phyloP scores from a whole-genome alignment of 1,140 invertebrate species.

The Saccostrea cuccullata region DNA sequence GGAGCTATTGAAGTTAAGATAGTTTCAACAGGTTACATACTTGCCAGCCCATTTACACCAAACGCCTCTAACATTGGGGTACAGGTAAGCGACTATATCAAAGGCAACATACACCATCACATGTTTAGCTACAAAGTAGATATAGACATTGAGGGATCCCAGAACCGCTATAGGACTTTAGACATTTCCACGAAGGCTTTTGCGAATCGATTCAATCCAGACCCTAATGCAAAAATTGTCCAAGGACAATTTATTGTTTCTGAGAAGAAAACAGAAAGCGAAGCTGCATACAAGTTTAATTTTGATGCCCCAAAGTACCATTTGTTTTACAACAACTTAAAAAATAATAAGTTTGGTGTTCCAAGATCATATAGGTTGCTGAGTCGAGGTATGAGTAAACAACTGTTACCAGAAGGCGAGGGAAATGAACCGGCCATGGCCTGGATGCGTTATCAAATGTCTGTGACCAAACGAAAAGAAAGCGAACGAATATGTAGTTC shows the following conservation, averaged over 20 bases:
- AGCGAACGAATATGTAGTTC: conserved; percentile 66
- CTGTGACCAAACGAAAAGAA: conserved; percentile 69
- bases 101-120: conserved; percentile 70
- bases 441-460: conserved; percentile 69
- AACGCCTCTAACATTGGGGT: conserved; percentile 62
- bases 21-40: conserved; percentile 68
- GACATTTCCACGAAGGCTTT: conserved; percentile 52
- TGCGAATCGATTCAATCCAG: conserved; percentile 21
- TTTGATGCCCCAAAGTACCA: conserved; percentile 64
- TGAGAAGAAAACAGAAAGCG: conserved; percentile 57
- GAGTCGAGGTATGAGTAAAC: conserved; percentile 61
- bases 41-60: conserved; percentile 53
- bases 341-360: conserved; percentile 53
- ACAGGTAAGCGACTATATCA: conserved; percentile 57
- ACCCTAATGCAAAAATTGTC: conserved; percentile 42
- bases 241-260: conserved; percentile 43
- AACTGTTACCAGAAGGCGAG: conserved; percentile 61
- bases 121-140: conserved; percentile 71
- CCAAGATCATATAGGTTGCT: conserved; percentile 57
- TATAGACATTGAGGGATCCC: conserved; percentile 63
- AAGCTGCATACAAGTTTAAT: conserved; percentile 61
- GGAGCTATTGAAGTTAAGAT: conserved; percentile 67
- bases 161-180: conserved; percentile 67
- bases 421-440: conserved; percentile 65
- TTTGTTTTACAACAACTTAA: conserved; percentile 60